Evolutionary conservation across 2,113 vertebrate genomes (phyloP).

Genomic region (Rhinoptilus africanus): DNA sequence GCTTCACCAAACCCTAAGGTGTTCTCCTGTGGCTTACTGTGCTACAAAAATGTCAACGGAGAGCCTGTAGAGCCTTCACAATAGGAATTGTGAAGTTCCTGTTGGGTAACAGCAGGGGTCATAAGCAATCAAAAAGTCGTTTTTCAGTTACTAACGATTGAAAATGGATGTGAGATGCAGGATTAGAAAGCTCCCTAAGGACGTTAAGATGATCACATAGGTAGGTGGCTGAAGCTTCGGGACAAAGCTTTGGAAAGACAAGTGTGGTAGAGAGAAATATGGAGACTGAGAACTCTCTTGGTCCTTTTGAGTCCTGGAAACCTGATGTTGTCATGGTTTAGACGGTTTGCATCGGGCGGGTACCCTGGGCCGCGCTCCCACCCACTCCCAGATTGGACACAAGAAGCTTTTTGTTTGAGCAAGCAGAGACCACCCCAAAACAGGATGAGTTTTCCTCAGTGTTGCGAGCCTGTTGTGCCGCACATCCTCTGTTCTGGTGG

Average conservation of each 20-base stretch:
- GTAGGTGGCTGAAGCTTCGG: not conserved
- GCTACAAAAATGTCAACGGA: fast-evolving
- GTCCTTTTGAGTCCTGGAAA: not conserved
- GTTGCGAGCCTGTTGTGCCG: not conserved
- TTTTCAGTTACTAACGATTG: not conserved
- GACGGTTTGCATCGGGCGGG: not conserved
- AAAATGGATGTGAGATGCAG: not conserved
- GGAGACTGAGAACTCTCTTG: not conserved
- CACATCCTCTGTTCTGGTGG: not conserved
- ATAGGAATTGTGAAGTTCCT: not conserved
- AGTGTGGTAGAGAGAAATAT: not conserved
- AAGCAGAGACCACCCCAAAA: not conserved
- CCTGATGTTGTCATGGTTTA: not conserved
- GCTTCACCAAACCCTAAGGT: not conserved
- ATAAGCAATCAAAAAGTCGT: not conserved
- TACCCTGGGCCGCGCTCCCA: not conserved
- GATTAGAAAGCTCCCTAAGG: not conserved
- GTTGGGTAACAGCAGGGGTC: not conserved
- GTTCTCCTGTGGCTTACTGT: not conserved
- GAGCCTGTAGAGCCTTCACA: not conserved
- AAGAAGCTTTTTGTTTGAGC: not conserved
- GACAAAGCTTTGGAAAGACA: not conserved
- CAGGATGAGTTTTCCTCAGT: not conserved
- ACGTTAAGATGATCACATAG: not conserved
- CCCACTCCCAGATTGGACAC: not conserved